phyloP scores from a whole-genome alignment of 2,888 invertebrate species.

The Rugalucina vietnamica region DNA sequence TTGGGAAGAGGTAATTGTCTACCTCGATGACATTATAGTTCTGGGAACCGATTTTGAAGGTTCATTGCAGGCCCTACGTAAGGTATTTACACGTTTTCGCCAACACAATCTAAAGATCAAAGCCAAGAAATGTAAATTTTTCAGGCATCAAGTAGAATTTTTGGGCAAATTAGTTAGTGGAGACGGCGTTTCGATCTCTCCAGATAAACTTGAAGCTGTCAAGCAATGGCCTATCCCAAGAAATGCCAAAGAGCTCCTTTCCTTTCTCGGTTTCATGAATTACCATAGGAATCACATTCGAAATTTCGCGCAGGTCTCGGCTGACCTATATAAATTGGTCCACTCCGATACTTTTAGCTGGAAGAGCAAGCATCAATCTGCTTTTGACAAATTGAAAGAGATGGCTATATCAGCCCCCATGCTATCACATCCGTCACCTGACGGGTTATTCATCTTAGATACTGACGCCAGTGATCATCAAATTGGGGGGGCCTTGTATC shows the following conservation, averaged over 20 bases:
- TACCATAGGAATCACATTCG: slow-evolving; percentile 28
- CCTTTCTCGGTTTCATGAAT: slow-evolving; percentile 8
- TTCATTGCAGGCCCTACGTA: slow-evolving; percentile 10
- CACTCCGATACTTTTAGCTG: slow-evolving; percentile 16
- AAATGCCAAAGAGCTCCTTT: slow-evolving; percentile 25
- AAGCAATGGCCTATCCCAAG: slow-evolving; percentile 25
- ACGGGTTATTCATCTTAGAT: slow-evolving; percentile 5
- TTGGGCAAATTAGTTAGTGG: slow-evolving; percentile 33
- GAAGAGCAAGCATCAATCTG: background rate
- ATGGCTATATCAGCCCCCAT: background rate
- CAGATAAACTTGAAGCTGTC: background rate
- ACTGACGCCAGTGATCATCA: slow-evolving; percentile 41
- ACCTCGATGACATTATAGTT: background rate
- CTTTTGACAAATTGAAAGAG: slow-evolving; percentile 31
- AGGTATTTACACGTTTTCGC: slow-evolving; percentile 28
- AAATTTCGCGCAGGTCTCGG: slow-evolving; percentile 22
- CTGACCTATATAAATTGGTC: slow-evolving; percentile 12
- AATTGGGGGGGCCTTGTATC: slow-evolving; percentile 38
- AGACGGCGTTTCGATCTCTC: slow-evolving; percentile 25
- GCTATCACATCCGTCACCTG: slow-evolving; percentile 8
- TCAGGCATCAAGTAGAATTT: slow-evolving; percentile 40
- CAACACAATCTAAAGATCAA: slow-evolving; percentile 16
- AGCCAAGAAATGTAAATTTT: slow-evolving; percentile 40
- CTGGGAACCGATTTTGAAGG: background rate
- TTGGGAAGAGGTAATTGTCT: background rate